Base-by-base conservation (phyloP, 2,113 vertebrate species). In the Sylvietta virens region DNA sequence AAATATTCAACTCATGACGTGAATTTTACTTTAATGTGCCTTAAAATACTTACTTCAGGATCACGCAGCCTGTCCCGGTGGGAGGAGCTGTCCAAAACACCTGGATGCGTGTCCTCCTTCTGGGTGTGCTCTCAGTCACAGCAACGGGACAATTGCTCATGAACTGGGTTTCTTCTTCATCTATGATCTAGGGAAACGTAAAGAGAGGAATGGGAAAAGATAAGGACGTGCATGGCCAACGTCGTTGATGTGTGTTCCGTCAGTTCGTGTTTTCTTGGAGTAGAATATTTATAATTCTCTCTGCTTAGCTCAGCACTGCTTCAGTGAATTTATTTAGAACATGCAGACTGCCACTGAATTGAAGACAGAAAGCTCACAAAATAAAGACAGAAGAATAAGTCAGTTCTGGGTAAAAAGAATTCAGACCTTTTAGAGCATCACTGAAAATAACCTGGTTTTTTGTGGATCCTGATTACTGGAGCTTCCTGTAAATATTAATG, bases 91-190 rank as follows among this genome's bases (percentile, higher is more conserved):
- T 98, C 99, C 99, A 99, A 83, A 99, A 99, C 78, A 99, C 99
- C 73, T 99, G 99, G 97, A 99, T 99, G 44, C 98, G 98, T 3
- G 98, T 99, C 84, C 99, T 98, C 48, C 99, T 98, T 7, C 99
- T 98, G 8, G 99, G 99, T 2, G 99, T 99, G 96, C 99, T 99
- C 94, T 99, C 99, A 6, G 99, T 99, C 86, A 99, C 99, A 9
- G 99, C 99, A 28, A 99, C 99, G 0, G 99, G 99, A 94, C 99
- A 99, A 95, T 99, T 99, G 81, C 99, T 99, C 99, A 99, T 99
- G 94, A 98, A 99, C 95, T 99, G 99, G 9, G 99, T 99, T 97
- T 99, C 99, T 89, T 99, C 99, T 93, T 99, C 99, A 92, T 99
- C 99, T 95, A 99, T 99, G 92, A 99, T 99, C 99, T 99, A 73